Base-by-base conservation (phyloP, 2,797 vertebrate genomes). In the Paramormyrops hopkinsi region DNA sequence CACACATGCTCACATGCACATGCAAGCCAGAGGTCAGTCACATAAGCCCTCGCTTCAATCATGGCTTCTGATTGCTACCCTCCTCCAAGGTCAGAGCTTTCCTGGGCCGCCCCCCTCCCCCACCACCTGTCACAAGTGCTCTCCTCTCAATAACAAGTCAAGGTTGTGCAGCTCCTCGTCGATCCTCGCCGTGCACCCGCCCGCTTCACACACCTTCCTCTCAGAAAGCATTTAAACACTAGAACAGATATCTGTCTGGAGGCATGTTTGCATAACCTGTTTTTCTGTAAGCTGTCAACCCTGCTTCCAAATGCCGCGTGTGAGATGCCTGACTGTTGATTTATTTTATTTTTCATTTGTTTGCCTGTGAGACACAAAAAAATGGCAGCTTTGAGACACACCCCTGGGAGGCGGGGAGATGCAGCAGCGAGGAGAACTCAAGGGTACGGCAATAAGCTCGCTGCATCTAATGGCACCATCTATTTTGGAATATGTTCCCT, bases 341-440 rank as follows among this genome's bases (percentile, higher is more conserved):
- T 84, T 84, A 84, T 84, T 84, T 84, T 84, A 84, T 84, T 84
- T 84, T 46, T 84, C 41, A 84, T 84, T 84, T 84, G 41, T 44
- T 50, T 84, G 46, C 69, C 69, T 76, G 69, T 17, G 33, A 76
- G 69, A 41, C 14, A 82, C 14, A 46, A 82, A 48, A 83, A 84
- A 84, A 84, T 46, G 46, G 44, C 46, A 84, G 46, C n/a, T 84
- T 50, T 46, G 41, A 44, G 41, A 84, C 82, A 46, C 82, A 84
- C 82, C 82, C 69, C 33, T 17, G 69, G 14, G 33, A 41, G 69
- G 37, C 4, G 33, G 69, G 33, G 69, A 76, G 69, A 76, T 54
- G 83, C 25, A 53, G 44, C 46, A 86, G 46, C 7, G 50, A 54
- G 48, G n/a, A 53, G 48, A 53, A 54, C 41, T 86, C 48, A 54